Percentiles rank a stretch among this genome's conserved stretches.
phyloP scores from a whole-genome alignment of 2,113 vertebrate species.

The Solea solea region DNA sequence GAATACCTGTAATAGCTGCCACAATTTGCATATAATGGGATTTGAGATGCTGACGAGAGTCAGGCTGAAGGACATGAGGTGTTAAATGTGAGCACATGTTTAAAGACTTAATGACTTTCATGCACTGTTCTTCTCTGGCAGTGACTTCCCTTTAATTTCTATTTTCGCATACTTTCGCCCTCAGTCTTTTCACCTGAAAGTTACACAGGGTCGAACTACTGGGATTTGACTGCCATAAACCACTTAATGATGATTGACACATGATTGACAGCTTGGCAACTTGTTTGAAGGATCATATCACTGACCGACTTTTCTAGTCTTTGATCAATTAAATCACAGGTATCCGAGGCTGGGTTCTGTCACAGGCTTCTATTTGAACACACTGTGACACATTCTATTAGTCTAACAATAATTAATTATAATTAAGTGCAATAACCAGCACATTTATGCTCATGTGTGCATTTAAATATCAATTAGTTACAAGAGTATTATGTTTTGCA shows the following conservation, averaged over 20 bases:
- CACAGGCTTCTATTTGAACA: background rate
- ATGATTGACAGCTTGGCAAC: conserved; percentile 11
- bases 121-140: background rate
- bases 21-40: background rate
- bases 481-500: no score
- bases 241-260: background rate
- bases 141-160: background rate
- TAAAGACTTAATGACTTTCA: background rate
- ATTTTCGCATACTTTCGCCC: background rate
- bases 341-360: background rate
- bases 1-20: conserved; percentile 3
- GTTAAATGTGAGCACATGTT: background rate
- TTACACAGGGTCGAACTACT: no score
- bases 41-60: background rate
- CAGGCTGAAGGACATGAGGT: background rate
- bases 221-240: background rate
- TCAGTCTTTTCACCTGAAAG: background rate
- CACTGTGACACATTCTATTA: background rate
- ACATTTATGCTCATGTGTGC: no score
- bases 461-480: no score
- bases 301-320: background rate
- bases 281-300: background rate
- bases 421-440: no score
- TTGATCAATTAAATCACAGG: background rate
- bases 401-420: no score